Base-by-base conservation (phyloP, 2,113 vertebrate genomes). In the Craseonycteris thonglongyai region DNA sequence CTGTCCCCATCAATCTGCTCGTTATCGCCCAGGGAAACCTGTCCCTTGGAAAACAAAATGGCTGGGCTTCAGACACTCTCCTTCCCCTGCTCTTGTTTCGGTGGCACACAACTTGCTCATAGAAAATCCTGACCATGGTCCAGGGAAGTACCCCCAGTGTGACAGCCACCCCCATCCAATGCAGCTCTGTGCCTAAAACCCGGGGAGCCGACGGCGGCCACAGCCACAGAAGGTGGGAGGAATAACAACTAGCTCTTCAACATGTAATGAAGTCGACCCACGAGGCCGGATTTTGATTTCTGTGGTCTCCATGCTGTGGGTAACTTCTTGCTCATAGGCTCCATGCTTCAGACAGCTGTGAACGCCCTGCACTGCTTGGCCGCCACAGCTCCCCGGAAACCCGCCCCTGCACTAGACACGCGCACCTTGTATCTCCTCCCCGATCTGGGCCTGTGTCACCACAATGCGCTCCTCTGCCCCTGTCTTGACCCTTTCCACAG, bases 21-120 rank as follows among this genome's bases (percentile, higher is more conserved):
- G 75, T 97, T 97, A 97, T 98, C 96, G 0, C 97, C 96, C 72
- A 76, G 94, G 95, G 96, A 97, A 96, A 95, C 94, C 74, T 96
- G 97, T 96, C 96, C 96, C 97, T 96, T 96, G 96, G 96, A 97
- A 97, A 96, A 97, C 96, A 97, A 97, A 97, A 97, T 96, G 96
- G 95, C 90, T 91, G 93, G 94, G 83, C 76, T 92, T 93, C 38
- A 91, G 91, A 85, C 90, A 96, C 75, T 91, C 94, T 71, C 18
- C 79, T 75, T 93, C 94, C 80, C 82, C 81, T 66, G 89, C 86
- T 83, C 59, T 65, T 69, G 84, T 92, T 96, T 92, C 76, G 5
- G 68, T 84, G 78, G 90, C 78, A 92, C 68, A 92, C 51, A 79
- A 22, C 47, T 95, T 96, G 95, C 95, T 80, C 93, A 33, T 63